Evolutionary conservation across 1,140 invertebrate species (phyloP).

Genomic region (Diplogasteroides magnus): DNA sequence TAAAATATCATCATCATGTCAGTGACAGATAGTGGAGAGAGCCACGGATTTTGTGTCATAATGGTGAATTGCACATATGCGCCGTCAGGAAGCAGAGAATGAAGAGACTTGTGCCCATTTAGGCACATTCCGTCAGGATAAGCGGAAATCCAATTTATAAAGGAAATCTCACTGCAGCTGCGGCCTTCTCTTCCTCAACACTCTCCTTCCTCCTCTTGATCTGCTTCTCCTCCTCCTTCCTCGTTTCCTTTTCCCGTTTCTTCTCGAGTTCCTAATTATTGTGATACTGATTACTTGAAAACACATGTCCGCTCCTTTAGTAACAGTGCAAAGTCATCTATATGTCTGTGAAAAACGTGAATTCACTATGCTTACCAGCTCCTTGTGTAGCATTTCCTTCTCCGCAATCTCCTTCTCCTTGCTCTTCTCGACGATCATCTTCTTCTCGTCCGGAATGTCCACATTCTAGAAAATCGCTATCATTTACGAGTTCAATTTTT

Average conservation of each 20-base stretch:
- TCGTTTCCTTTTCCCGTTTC: background rate
- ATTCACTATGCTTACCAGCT: no score
- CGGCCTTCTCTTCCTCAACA: background rate
- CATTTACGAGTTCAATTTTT: background rate
- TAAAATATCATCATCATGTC: no score
- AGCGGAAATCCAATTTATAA: constrained; percentile 7
- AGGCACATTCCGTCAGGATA: background rate
- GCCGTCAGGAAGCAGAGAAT: constrained; percentile 2
- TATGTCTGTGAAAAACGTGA: no score
- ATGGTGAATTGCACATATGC: constrained; percentile 1
- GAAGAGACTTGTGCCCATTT: background rate
- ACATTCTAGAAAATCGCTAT: background rate
- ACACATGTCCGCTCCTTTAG: no score
- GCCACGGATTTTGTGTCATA: background rate
- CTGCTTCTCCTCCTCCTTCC: background rate
- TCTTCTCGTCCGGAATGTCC: background rate
- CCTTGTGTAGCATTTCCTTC: no score
- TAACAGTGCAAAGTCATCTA: no score
- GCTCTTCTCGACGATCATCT: background rate
- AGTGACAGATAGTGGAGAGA: background rate
- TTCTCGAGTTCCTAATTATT: no score
- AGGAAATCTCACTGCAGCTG: background rate
- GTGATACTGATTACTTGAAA: no score
- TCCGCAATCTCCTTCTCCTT: background rate
- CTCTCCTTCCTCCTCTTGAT: background rate